Conservation (phyloP, 2,797 vertebrate genomes). For the Sciurus vulgaris region DNA sequence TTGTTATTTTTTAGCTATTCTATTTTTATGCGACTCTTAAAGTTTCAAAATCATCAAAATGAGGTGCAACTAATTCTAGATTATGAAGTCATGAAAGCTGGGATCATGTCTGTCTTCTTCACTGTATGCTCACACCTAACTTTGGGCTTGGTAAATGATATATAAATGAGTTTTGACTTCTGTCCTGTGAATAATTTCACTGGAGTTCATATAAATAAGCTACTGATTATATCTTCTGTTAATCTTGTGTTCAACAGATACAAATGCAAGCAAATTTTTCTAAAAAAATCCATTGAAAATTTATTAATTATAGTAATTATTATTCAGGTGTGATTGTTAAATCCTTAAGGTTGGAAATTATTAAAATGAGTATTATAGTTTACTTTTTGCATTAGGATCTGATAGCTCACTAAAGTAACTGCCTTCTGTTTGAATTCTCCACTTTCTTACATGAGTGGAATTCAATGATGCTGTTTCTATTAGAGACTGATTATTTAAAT, state of each 20-base stretch:
- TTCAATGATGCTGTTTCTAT: slow-evolving; percentile 49
- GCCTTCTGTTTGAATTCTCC: slow-evolving; percentile 36
- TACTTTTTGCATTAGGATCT: slow-evolving; percentile 36
- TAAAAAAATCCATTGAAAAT: slow-evolving; percentile 58
- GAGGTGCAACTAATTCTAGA: neutral
- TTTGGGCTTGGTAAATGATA: slow-evolving; percentile 56
- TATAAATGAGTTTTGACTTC: slow-evolving; percentile 76
- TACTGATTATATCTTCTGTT: slow-evolving; percentile 72
- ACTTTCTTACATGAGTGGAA: neutral
- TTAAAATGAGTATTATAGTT: neutral
- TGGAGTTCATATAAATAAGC: slow-evolving; percentile 74
- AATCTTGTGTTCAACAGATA: slow-evolving; percentile 73
- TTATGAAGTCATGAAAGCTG: neutral
- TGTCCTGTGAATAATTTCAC: slow-evolving; percentile 76
- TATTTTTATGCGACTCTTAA: neutral
- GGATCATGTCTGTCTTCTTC: neutral
- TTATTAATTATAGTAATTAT: slow-evolving; percentile 32
- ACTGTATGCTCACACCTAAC: slow-evolving; percentile 37
- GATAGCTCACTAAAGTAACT: neutral
- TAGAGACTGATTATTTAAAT: slow-evolving; percentile 51
- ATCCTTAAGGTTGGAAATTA: slow-evolving; percentile 16
- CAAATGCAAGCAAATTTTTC: slow-evolving; percentile 67
- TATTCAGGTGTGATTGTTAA: slow-evolving; percentile 62
- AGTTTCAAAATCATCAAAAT: slow-evolving; percentile 23
- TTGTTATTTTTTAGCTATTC: neutral